Conservation (phyloP, 2,888 invertebrate genomes). For the Imbricaverruca yamaguchii region DNA sequence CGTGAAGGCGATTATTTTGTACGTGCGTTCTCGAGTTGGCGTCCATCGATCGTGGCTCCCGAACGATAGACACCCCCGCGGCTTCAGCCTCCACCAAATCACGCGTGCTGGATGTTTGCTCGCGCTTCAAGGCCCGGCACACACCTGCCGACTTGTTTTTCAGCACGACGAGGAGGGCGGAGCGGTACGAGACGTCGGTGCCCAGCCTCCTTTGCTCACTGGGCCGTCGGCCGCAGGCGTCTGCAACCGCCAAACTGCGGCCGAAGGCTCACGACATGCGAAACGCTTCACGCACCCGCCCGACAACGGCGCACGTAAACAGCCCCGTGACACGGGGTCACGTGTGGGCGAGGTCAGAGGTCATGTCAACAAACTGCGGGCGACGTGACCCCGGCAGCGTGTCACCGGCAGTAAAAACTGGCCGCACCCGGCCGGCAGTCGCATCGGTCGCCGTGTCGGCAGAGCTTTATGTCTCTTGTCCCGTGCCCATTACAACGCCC, state of each 20-base stretch:
- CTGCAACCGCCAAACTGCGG: background rate
- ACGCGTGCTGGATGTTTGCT: background rate
- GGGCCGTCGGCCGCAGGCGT: background rate
- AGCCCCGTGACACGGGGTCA: background rate
- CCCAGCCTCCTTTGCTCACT: background rate
- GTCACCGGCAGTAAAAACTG: background rate
- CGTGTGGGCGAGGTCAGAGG: background rate
- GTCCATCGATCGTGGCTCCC: too few species aligned
- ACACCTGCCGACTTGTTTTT: background rate
- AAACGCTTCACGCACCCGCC: background rate
- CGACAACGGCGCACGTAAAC: background rate
- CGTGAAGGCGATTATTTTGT: too few species aligned
- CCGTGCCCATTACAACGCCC: background rate
- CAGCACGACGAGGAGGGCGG: background rate
- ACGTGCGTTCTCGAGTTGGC: too few species aligned
- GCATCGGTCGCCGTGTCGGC: background rate
- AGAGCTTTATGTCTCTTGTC: constrained; percentile 6
- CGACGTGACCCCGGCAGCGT: too few species aligned
- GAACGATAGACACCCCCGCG: too few species aligned
- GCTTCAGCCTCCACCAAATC: too few species aligned
- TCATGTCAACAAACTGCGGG: constrained; percentile 2
- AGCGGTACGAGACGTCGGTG: background rate
- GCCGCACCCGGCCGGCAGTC: background rate
- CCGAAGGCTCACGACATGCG: background rate
- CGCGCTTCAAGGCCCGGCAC: background rate